Evolutionary conservation across 30 jellyfish, hydroid and myxozoan species (phyloP).

Genomic region (Catostylus mosaicus): DNA sequence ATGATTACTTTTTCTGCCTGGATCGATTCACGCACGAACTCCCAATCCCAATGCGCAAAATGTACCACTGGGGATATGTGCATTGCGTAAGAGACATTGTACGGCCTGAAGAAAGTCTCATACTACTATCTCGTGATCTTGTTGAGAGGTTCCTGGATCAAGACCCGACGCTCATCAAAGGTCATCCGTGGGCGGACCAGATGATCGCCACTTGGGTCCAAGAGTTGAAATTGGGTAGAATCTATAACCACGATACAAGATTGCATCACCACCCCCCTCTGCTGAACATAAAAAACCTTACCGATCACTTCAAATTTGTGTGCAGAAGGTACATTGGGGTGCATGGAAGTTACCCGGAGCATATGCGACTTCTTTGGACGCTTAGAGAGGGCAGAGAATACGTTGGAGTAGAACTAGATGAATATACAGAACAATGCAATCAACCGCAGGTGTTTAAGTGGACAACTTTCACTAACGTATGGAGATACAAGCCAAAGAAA

Average conservation of each 20-base stretch:
- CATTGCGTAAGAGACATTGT: conserved; percentile 72
- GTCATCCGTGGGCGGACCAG: conserved; percentile 96
- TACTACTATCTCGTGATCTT: conserved; percentile 74
- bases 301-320: conserved; percentile 14
- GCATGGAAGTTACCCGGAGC: conserved; percentile 88
- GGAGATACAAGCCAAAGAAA: conserved; percentile 82
- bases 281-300: background rate
- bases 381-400: conserved; percentile 31
- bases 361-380: conserved; percentile 76
- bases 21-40: conserved; percentile 67
- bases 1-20: conserved; percentile 77
- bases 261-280: conserved; percentile 82
- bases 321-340: conserved; percentile 78
- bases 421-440: conserved; percentile 31
- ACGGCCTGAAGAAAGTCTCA: conserved; percentile 90
- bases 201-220: conserved; percentile 85
- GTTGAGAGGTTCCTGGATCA: conserved; percentile 72
- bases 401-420: conserved; percentile 42
- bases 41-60: conserved; percentile 46
- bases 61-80: conserved; percentile 80
- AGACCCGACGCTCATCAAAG: conserved; percentile 41
- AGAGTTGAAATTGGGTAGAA: conserved; percentile 30
- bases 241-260: conserved; percentile 74
- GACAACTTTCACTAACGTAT: conserved; percentile 57
- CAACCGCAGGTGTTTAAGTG: conserved; percentile 44